Conservation (phyloP, 2,888 invertebrate genomes). For the Ametastegia equiseti region DNA sequence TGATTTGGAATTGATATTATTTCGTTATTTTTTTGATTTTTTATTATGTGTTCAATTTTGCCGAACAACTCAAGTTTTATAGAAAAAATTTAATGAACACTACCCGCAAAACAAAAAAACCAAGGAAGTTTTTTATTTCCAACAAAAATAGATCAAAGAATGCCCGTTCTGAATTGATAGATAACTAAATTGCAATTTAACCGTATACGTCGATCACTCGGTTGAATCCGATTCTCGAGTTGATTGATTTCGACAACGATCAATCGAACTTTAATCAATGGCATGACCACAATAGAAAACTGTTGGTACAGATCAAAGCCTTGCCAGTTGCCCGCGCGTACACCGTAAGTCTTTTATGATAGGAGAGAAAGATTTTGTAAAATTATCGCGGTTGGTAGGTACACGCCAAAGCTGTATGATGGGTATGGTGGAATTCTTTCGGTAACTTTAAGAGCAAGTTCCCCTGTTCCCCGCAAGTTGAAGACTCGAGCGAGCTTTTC, state of each 20-base stretch:
- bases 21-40: not conserved
- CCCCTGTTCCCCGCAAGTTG: not conserved
- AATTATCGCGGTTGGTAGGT: slow-evolving; percentile 38
- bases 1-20: too few relatives aligned
- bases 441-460: slow-evolving; percentile 16
- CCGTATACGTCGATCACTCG: not conserved
- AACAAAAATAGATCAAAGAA: not conserved
- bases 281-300: not conserved
- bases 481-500: slow-evolving; percentile 17
- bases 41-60: not conserved
- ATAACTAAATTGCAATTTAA: not conserved
- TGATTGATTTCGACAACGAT: slow-evolving; percentile 9
- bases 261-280: slow-evolving; percentile 1
- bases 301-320: not conserved
- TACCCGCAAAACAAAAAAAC: not conserved
- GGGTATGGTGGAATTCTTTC: too few relatives aligned
- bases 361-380: not conserved
- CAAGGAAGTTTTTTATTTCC: not conserved
- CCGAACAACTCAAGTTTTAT: not conserved
- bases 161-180: slow-evolving; percentile 6
- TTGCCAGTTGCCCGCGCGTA: not conserved
- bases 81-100: not conserved
- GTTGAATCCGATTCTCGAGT: slow-evolving; percentile 13
- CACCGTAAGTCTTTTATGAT: too few relatives aligned
- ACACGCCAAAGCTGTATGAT: slow-evolving; percentile 1